A percentile compares a stretch with the other conserved stretches of the same genome.
phyloP scores from a whole-genome alignment of 2,797 vertebrate genomes.

The Crotalus adamanteus region DNA sequence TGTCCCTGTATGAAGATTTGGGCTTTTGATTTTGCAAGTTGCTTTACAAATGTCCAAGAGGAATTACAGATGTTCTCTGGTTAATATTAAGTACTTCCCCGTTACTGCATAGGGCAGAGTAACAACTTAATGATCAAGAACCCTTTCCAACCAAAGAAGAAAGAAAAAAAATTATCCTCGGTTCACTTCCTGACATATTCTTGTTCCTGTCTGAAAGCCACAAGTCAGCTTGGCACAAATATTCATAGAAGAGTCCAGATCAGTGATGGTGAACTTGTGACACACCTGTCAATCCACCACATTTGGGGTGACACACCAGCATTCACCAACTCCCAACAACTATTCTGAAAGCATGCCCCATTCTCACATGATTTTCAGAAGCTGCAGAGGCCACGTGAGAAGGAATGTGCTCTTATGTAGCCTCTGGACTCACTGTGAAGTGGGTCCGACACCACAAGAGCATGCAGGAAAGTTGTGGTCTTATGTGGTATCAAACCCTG shows the following conservation, averaged over 20 bases:
- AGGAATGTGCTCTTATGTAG: background rate
- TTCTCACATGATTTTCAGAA: background rate
- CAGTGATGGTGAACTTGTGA: background rate
- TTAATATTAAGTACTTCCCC: background rate
- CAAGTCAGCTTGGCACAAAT: background rate
- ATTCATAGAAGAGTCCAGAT: background rate
- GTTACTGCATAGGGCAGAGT: background rate
- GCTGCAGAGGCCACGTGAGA: background rate
- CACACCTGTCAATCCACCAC: background rate
- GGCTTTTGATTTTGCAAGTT: background rate
- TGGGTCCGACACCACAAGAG: background rate
- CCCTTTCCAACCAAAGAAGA: background rate
- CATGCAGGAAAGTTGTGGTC: background rate
- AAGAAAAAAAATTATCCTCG: background rate
- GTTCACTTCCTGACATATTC: background rate
- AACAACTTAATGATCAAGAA: background rate
- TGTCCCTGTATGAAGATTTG: background rate
- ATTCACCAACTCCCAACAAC: background rate
- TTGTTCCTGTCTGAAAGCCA: background rate
- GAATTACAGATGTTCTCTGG: background rate
- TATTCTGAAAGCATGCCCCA: background rate
- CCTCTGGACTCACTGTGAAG: background rate
- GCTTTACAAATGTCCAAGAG: slow-evolving; percentile 8
- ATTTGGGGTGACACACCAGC: background rate
- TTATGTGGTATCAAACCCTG: background rate